These are phyloP conservation scores for Argyresthia goedartella DNA, from an alignment of 2,888 invertebrate species.

Conservation along the genomic window DNA sequence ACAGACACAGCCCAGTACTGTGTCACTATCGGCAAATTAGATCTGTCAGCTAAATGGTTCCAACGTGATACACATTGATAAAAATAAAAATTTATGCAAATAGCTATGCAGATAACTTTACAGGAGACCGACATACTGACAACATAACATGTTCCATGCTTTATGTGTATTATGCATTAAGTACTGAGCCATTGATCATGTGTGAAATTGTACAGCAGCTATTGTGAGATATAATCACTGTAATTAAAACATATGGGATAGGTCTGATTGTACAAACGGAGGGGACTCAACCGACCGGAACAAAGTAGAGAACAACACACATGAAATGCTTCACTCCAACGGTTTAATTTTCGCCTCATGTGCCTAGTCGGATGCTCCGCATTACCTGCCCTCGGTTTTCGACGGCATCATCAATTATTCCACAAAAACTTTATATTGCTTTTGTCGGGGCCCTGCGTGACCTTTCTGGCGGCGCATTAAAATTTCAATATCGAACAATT, in stretches of 20 bases:
- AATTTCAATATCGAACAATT: slow-evolving; percentile 53
- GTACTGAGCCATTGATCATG: neutral
- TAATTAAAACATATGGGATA: neutral
- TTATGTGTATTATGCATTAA: too few species aligned
- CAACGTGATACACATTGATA: too few species aligned
- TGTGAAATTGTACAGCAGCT: neutral
- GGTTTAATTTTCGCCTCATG: slow-evolving; percentile 45
- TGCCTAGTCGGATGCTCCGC: slow-evolving; percentile 36
- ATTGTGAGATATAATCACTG: neutral
- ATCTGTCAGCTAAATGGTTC: too few species aligned
- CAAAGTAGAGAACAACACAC: neutral
- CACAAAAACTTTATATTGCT: slow-evolving; percentile 44
- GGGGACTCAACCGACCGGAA: slow-evolving; percentile 19
- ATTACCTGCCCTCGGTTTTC: slow-evolving; percentile 37
- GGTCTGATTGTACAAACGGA: slow-evolving; percentile 24
- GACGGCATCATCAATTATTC: slow-evolving; percentile 44
- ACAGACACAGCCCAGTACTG: too few species aligned
- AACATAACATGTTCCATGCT: too few species aligned
- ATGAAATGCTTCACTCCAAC: slow-evolving; percentile 50
- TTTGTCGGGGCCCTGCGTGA: slow-evolving; percentile 27
- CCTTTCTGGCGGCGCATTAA: slow-evolving; percentile 38
- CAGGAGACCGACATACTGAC: too few species aligned
- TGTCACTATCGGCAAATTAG: too few species aligned
- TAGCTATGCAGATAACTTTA: too few species aligned
- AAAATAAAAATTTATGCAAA: too few species aligned